phyloP scores from a whole-genome alignment of 2,113 vertebrate species.

The Nymphicus hollandicus region DNA sequence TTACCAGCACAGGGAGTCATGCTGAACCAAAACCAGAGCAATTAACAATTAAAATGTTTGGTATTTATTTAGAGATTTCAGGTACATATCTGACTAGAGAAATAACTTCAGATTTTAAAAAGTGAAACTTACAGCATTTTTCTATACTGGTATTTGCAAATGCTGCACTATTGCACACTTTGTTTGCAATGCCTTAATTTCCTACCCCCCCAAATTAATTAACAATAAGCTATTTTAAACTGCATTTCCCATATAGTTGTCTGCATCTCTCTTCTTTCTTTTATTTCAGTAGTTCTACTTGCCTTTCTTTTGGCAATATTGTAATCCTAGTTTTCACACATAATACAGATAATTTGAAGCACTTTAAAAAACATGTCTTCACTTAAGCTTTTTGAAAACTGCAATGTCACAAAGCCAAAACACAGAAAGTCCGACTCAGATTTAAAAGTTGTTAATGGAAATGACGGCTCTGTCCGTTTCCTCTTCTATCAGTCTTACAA shows the following conservation, averaged over 20 bases:
- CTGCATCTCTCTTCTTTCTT: slow-evolving; percentile 17
- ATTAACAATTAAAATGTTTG: background rate
- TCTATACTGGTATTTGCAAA: background rate
- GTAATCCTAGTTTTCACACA: slow-evolving; percentile 44
- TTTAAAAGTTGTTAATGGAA: slow-evolving; percentile 20
- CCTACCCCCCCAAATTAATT: slow-evolving; percentile 38
- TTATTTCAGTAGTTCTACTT: slow-evolving; percentile 22
- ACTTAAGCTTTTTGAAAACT: slow-evolving; percentile 55
- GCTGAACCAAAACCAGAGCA: background rate
- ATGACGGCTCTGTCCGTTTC: background rate
- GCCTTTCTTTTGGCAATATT: slow-evolving; percentile 31
- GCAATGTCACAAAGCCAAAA: slow-evolving; percentile 55
- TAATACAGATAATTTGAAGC: slow-evolving; percentile 12
- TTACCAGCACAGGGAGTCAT: background rate
- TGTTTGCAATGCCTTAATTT: slow-evolving; percentile 31
- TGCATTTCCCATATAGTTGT: slow-evolving; percentile 10
- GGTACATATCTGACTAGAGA: background rate
- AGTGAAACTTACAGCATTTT: slow-evolving; percentile 31
- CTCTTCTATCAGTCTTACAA: background rate
- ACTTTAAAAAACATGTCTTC: slow-evolving; percentile 40
- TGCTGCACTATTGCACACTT: background rate
- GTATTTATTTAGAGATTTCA: background rate
- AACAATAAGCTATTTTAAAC: slow-evolving; percentile 26
- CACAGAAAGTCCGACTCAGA: slow-evolving; percentile 7
- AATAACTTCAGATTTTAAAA: slow-evolving; percentile 27